Evolutionary conservation across 1,140 invertebrate genomes (phyloP), one percentile per base, ranked within the genome.

Genomic region (Stegodyphus dumicola): DNA sequence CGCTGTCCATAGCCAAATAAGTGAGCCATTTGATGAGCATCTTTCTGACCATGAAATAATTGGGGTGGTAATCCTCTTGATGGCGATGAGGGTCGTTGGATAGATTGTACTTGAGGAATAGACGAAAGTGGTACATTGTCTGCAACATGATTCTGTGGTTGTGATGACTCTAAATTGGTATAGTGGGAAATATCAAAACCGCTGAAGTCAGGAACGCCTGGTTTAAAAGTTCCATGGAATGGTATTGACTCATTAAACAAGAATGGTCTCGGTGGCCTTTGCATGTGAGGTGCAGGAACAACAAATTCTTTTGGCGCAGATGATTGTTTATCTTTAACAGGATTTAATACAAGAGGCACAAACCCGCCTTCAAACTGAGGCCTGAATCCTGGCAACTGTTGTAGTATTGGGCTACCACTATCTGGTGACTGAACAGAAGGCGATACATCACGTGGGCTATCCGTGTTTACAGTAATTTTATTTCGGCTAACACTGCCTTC

Each of bases 131-230:
- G 65, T 13, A 85, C 15, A 18, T 85, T 49, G 76, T 85, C 81
- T 56, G 49, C 52, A 48, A 69, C 17, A 77, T 76, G 73, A 49
- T 66, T 77, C 6, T 56, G n/a, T 7, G 64, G 51, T 66, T 65
- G 65, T 13, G 33, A 48, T 6, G 70, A 18, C 9, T 76, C 81
- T 56, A 76, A 73, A 54, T 85, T 60, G n/a, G 81, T 56, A 56
- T 85, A 88, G 52, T 74, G 65, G 5, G 88, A 88, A 52, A 86
- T 86, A 67, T 87, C 79, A 64, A 88, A 88, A 70, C 88, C 88
- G 52, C 88, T 88, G 81, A 88, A 88, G 74, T 88, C 86, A 9
- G 88, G 88, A 7, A 87, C 78, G 17, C 88, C 88, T 13, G 88
- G 88, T 77, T 86, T 87, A 73, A 88, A 88, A 48, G 79, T 81